Conservation (phyloP, 2,113 vertebrate species). For the Hyla sarda region DNA sequence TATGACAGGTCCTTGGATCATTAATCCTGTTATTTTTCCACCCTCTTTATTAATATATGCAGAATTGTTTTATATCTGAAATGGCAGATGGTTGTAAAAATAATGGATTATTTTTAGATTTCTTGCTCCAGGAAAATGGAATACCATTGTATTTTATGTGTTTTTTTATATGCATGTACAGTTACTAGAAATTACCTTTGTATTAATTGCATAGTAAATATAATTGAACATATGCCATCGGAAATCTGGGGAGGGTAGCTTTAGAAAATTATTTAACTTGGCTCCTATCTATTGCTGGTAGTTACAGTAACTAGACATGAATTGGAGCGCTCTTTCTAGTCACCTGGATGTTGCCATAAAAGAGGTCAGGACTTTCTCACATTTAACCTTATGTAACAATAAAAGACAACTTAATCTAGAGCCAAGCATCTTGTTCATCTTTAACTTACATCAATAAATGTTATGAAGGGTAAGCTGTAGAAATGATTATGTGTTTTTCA, state of each 20-base stretch:
- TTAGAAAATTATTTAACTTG: background rate
- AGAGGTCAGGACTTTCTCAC: background rate
- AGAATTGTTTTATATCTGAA: conserved; percentile 31
- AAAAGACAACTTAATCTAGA: background rate
- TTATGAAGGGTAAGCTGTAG: background rate
- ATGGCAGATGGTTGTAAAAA: conserved; percentile 2
- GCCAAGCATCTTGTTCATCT: background rate
- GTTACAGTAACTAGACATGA: background rate
- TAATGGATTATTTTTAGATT: background rate
- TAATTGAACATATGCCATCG: background rate
- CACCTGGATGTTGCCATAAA: background rate
- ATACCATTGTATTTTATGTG: background rate
- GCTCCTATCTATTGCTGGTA: background rate
- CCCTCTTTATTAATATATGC: background rate
- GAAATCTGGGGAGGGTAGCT: background rate
- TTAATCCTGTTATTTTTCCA: conserved; percentile 24
- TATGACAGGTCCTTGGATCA: conserved; percentile 35
- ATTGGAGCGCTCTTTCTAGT: background rate
- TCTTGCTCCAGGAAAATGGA: background rate
- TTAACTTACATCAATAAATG: background rate
- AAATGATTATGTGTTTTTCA: background rate
- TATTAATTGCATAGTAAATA: background rate
- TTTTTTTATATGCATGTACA: background rate
- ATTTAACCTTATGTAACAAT: background rate
- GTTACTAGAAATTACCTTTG: background rate